phyloP scores from a whole-genome alignment of 2,888 invertebrate species.

The Ichneumoninae sp. region DNA sequence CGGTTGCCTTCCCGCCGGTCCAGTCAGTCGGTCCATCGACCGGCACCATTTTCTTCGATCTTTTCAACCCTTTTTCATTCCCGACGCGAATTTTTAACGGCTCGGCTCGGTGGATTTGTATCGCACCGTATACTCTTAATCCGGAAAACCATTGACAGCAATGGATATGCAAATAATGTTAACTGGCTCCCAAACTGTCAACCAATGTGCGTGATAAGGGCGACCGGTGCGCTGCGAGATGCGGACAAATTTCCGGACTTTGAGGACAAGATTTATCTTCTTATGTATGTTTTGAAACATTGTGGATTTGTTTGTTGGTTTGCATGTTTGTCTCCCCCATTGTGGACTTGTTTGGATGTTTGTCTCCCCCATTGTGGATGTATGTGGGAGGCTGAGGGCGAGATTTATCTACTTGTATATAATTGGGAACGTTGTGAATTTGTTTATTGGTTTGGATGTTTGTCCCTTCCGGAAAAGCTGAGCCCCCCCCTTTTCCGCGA shows the following conservation, averaged over 20 bases:
- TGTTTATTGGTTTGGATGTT: too few species aligned
- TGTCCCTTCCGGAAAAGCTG: too few species aligned
- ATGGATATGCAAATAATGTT: neutral
- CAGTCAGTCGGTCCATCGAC: slow-evolving; percentile 11
- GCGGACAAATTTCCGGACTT: slow-evolving; percentile 53
- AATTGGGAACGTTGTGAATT: too few species aligned
- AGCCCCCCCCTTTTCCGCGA: too few species aligned
- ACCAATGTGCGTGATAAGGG: neutral
- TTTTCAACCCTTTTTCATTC: neutral
- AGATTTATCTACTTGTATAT: too few species aligned
- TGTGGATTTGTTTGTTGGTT: too few species aligned
- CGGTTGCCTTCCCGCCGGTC: slow-evolving; percentile 44
- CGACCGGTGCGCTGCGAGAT: slow-evolving; percentile 7
- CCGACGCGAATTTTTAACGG: neutral
- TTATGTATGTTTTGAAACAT: too few species aligned
- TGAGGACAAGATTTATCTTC: slow-evolving; percentile 78
- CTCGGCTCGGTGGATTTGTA: neutral
- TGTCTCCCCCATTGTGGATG: too few species aligned
- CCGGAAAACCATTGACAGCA: neutral
- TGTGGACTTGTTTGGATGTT: too few species aligned
- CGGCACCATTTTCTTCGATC: slow-evolving; percentile 22
- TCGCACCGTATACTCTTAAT: neutral
- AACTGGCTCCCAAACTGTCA: neutral
- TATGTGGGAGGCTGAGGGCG: too few species aligned
- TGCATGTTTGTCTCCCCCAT: too few species aligned